Base-by-base conservation (phyloP, 2,797 vertebrate genomes). In the Phataginus tricuspis region DNA sequence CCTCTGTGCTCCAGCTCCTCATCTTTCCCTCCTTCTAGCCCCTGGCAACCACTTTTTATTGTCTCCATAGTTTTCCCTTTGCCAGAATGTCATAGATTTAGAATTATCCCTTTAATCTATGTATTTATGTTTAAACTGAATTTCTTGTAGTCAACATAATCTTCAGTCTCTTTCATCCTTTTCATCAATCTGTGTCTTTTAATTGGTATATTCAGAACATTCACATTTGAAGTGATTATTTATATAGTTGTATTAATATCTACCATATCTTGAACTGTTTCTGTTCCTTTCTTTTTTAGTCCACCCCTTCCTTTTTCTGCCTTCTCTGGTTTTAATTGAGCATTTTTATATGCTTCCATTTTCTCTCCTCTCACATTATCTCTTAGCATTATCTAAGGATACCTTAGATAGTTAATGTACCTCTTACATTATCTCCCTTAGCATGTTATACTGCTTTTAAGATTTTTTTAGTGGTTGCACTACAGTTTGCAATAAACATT, bases 221-320 rank as follows among this genome's bases (percentile, higher is more conserved):
- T 64, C 12, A 68, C 37, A 61, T 86, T 86, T 71, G 39, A 87
- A 72, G 27, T 92, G n/a, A 29, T n/a, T 68, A 86, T 86, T 93
- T 55, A 63, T 72, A 53, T 34, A 87, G 75, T 39, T 92, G 34
- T 21, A 42, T 93, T 82, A 55, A 53, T 87, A 42, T 45, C 72
- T 78, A 39, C 27, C 34, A n/a, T 79, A n/a, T 71, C 59, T 61
- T 57, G 51, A 91, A 63, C 49, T 77, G 21, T 64, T 91, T 77
- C 25, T 80, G 25, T 69, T 39, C 12, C 37, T 23, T 45, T 45
- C 11, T 45, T 45, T 45, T 45, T 45, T 45, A 45, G 45, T 45
- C 45, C 45, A 45, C 45, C 45, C 45, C 45, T 2, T 45, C 45
- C 19, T 68, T 51, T 91, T 74, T 29, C 49, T 59, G 25, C 49